phyloP scores from a whole-genome alignment of 2,888 invertebrate species.

The Pediacus dermestoides region DNA sequence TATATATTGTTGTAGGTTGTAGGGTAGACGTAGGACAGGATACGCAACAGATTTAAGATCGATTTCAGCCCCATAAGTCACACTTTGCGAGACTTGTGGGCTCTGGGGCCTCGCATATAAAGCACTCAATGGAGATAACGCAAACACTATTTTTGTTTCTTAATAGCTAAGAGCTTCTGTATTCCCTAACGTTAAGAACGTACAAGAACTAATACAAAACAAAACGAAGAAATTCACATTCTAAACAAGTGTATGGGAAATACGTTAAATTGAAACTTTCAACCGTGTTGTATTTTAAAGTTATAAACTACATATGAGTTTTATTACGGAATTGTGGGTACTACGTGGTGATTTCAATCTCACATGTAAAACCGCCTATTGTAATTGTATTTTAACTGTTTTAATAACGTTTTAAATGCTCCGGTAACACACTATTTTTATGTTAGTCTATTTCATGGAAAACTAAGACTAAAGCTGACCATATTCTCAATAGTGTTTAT shows the following conservation, averaged over 20 bases:
- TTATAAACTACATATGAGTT: too few species aligned
- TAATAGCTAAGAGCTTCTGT: conserved; percentile 38
- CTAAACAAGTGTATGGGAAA: conserved; percentile 21
- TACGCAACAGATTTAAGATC: conserved; percentile 19
- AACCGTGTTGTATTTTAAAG: conserved; percentile 24
- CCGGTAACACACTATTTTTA: too few species aligned
- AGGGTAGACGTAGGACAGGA: conserved; percentile 5
- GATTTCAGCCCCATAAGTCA: conserved; percentile 21
- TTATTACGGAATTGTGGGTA: too few species aligned
- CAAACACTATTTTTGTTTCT: conserved; percentile 42
- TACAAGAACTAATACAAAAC: conserved; percentile 14
- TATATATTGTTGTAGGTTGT: not conserved
- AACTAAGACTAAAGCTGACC: too few species aligned
- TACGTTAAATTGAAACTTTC: conserved; percentile 30
- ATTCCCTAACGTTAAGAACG: conserved; percentile 32
- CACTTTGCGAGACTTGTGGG: conserved; percentile 18
- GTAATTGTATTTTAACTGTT: too few species aligned
- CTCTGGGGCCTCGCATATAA: conserved; percentile 30
- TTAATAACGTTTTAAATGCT: too few species aligned
- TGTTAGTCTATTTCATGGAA: too few species aligned
- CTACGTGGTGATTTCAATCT: too few species aligned
- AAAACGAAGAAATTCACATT: conserved; percentile 24
- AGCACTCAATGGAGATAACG: conserved; percentile 36
- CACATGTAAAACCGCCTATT: too few species aligned
- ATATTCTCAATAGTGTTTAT: too few species aligned